phyloP scores from a whole-genome alignment of 2,888 invertebrate genomes.

The Hartigia nigra region DNA sequence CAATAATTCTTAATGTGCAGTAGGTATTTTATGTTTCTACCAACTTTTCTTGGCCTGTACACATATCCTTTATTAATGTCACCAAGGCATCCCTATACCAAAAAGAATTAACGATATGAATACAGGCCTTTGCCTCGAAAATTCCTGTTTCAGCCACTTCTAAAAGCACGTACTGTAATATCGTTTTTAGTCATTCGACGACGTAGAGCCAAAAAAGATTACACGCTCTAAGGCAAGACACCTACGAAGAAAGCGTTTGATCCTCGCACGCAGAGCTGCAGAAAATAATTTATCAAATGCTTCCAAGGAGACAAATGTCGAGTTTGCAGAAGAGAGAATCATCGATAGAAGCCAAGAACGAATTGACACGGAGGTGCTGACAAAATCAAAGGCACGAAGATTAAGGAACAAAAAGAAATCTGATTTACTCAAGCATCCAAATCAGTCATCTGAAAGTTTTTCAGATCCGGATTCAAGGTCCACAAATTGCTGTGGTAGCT shows the following conservation, averaged over 20 bases:
- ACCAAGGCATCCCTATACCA: slow-evolving; percentile 4
- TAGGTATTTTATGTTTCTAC: not conserved
- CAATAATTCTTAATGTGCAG: not conserved
- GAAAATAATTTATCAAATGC: slow-evolving; percentile 23
- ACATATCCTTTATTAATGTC: not conserved
- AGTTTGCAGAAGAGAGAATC: slow-evolving; percentile 8
- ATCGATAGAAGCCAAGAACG: slow-evolving; percentile 9
- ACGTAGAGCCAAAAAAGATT: slow-evolving; percentile 39
- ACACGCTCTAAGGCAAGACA: slow-evolving; percentile 54
- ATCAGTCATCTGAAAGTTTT: not conserved
- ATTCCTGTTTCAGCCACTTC: slow-evolving; percentile 7
- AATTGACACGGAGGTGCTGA: slow-evolving; percentile 13
- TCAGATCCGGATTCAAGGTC: not conserved
- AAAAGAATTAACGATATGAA: not conserved
- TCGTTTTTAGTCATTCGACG: slow-evolving; percentile 35
- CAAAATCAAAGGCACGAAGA: slow-evolving; percentile 44
- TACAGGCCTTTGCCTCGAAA: not conserved
- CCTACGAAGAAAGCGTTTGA: slow-evolving; percentile 52
- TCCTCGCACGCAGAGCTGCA: slow-evolving; percentile 46
- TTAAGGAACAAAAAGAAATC: slow-evolving; percentile 23
- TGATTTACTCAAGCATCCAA: not conserved
- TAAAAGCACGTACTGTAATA: slow-evolving; percentile 12
- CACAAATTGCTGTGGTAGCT: not conserved
- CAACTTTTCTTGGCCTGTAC: not conserved
- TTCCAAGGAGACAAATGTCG: slow-evolving; percentile 2